These are phyloP conservation scores for Marmota flaviventris DNA, from an alignment of 2,113 vertebrate species.

Conservation along the genomic window DNA sequence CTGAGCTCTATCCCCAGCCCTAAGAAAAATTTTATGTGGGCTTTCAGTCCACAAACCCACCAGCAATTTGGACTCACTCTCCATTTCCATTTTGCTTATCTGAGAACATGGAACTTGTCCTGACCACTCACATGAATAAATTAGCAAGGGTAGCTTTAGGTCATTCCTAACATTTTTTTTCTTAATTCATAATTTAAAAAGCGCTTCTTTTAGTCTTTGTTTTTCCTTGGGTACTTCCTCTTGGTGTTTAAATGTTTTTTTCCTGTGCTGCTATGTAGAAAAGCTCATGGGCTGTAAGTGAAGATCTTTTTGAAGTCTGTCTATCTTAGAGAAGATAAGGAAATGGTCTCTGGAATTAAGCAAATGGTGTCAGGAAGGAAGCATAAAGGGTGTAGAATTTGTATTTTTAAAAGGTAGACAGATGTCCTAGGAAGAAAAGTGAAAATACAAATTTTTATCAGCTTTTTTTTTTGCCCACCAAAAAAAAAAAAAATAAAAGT, in stretches of 20 bases:
- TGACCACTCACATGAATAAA: background rate
- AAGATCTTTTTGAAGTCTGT: background rate
- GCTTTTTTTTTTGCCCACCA: background rate
- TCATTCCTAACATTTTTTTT: background rate
- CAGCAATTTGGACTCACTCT: background rate
- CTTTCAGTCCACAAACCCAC: background rate
- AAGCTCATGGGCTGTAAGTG: background rate
- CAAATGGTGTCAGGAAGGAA: background rate
- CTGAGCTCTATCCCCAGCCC: too few relatives aligned
- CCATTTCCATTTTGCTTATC: too few relatives aligned
- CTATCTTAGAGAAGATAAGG: background rate
- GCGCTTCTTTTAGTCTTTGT: constrained; percentile 19
- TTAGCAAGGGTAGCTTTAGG: background rate
- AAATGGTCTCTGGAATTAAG: too few relatives aligned
- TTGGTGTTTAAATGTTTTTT: background rate
- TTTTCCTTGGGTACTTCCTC: constrained; percentile 19
- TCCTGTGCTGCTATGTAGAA: background rate
- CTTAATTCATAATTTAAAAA: constrained; percentile 68
- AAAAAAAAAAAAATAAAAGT: background rate
- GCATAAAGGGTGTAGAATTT: background rate
- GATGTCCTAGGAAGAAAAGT: background rate
- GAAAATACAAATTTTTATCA: background rate
- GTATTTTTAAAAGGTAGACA: background rate
- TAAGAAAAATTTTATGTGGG: background rate
- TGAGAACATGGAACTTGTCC: constrained; percentile 62